phyloP scores from a whole-genome alignment of 1,140 invertebrate genomes.

The Reticulitermes speratus region DNA sequence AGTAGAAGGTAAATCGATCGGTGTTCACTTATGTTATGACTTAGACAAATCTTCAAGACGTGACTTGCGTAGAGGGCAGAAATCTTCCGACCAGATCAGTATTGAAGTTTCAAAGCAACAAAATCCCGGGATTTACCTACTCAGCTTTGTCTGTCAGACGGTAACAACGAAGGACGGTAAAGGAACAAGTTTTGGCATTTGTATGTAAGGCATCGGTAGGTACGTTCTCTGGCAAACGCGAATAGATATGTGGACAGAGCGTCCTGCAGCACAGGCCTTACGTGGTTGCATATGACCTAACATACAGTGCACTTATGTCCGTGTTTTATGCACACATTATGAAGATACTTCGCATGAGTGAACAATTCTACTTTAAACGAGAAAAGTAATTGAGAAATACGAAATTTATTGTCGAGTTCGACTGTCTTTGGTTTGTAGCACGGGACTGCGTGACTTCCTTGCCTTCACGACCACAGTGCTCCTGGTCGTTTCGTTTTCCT shows the following conservation, averaged over 20 bases:
- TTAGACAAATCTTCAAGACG: background rate
- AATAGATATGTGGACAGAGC: background rate
- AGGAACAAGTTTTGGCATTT: background rate
- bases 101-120: background rate
- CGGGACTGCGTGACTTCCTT: background rate
- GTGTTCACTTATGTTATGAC: background rate
- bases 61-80: no score
- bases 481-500: background rate
- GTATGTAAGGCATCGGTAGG: background rate
- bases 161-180: background rate
- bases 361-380: background rate
- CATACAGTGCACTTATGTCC: background rate
- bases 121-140: background rate
- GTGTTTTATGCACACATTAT: background rate
- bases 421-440: background rate
- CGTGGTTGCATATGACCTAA: background rate
- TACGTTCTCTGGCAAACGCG: background rate
- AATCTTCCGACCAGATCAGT: background rate
- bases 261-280: background rate
- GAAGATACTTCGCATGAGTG: background rate
- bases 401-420: background rate
- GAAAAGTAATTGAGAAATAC: background rate
- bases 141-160: background rate
- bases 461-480: background rate
- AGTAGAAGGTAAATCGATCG: background rate